Evolutionary conservation across 2,888 invertebrate genomes (phyloP), one percentile per base, ranked within the genome.

Genomic region (Caradrina clavipalpis): DNA sequence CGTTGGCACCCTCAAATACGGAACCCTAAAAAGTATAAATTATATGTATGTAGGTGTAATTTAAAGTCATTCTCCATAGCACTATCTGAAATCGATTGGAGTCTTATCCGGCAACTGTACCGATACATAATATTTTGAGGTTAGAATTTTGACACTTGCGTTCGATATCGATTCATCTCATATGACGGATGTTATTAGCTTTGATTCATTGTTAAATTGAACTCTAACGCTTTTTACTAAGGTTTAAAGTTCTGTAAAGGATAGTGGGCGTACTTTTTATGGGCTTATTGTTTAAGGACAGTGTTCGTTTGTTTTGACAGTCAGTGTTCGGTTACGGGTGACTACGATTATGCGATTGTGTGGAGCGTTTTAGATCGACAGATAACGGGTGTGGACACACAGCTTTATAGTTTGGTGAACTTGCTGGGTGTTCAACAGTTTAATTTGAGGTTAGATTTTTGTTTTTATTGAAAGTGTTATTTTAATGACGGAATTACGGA

Each of bases 221-320:
- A 75, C 86, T 77, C 77, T 91, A 88, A 81, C n/a, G 4, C 62
- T 39, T 73, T 56, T 0, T 0, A 8, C 66, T 91, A 91, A 75
- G 82, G 80, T 80, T 74, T 77, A 68, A 39, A 74, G 65, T 84
- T 73, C 82, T 78, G 75, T 85, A 85, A 86, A 82, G 80, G 86
- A 82, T 84, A 83, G 84, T 90, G 87, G 87, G 80, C 84, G 83
- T 87, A 78, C 80, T 81, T 88, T 88, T 86, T 89, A 78, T 81
- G 73, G 76, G 78, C 79, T 84, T 86, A 87, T 78, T 81, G 83
- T 84, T 69, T 84, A 84, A 88, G 88, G 90, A 90, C 90, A 88
- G 86, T 83, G 85, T 88, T 83, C 90, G 91, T 94, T 92, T 95
- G 94, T 95, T 95, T 95, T 95, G 95, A 96, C 95, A 95, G 95